Percentiles rank a stretch among this genome's conserved stretches.
These are phyloP conservation scores for Brotula barbata DNA, from an alignment of 2,797 vertebrate species.

Conservation along the genomic window DNA sequence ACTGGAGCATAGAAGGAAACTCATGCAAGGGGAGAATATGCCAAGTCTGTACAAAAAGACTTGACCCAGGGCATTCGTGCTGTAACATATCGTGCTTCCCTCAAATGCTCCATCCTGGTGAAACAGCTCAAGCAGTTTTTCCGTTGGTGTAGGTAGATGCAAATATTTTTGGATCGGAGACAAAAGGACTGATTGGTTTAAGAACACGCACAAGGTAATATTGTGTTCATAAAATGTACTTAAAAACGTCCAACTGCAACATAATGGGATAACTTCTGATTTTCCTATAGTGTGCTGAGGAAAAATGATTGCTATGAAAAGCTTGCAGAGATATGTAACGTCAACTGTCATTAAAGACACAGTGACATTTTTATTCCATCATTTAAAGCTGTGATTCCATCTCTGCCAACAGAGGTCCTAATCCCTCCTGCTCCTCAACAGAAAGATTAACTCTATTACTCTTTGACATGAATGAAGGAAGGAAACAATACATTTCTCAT, in stretches of 20 bases:
- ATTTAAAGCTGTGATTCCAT: slow-evolving; percentile 68
- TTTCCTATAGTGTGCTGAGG: slow-evolving; percentile 40
- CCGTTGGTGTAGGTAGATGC: too few relatives aligned
- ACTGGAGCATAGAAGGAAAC: too few relatives aligned
- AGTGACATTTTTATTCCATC: slow-evolving; percentile 74
- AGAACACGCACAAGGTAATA: background rate
- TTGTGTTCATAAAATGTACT: slow-evolving; percentile 33
- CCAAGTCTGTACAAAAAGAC: too few relatives aligned
- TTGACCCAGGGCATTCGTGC: too few relatives aligned
- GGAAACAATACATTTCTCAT: slow-evolving; percentile 75
- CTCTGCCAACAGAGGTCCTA: slow-evolving; percentile 60
- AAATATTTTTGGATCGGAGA: too few relatives aligned
- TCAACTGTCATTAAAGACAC: slow-evolving; percentile 68
- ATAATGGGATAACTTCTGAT: slow-evolving; percentile 51
- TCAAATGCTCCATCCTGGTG: too few relatives aligned
- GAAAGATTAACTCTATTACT: slow-evolving; percentile 79
- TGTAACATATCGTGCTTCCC: too few relatives aligned
- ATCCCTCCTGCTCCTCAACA: slow-evolving; percentile 61
- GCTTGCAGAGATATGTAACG: slow-evolving; percentile 72
- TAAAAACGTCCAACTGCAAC: slow-evolving; percentile 23
- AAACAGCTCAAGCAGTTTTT: too few relatives aligned
- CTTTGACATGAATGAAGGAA: slow-evolving; percentile 72
- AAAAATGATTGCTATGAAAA: slow-evolving; percentile 57
- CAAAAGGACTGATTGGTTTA: too few relatives aligned
- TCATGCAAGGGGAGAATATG: too few relatives aligned